These are phyloP conservation scores for Chamaetylas fuelleborni DNA, from an alignment of 2,113 vertebrate species.

Conservation along the genomic window DNA sequence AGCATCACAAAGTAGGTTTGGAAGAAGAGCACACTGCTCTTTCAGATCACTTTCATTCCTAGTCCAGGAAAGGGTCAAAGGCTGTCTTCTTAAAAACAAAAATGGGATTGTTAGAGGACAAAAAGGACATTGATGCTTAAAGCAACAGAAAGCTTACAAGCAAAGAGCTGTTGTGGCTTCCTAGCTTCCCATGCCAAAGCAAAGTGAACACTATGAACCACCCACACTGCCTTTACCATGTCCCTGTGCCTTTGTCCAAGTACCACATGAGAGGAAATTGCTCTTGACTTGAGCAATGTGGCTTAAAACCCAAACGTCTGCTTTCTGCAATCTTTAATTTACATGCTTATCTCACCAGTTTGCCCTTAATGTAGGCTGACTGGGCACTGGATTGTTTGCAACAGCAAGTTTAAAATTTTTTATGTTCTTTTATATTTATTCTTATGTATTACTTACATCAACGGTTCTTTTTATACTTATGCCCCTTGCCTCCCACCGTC, in stretches of 20 bases:
- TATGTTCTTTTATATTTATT: neutral
- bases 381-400: neutral
- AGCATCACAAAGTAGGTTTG: neutral
- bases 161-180: neutral
- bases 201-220: neutral
- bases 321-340: neutral
- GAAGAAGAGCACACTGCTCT: neutral
- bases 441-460: neutral
- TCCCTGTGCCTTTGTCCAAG: neutral
- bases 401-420: neutral
- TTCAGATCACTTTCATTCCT: neutral
- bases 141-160: neutral
- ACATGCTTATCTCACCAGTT: neutral
- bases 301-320: neutral
- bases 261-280: neutral
- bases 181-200: neutral
- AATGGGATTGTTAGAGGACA: conserved; percentile 4
- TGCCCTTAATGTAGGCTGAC: neutral
- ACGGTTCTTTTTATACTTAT: neutral
- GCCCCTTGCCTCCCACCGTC: neutral
- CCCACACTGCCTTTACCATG: neutral
- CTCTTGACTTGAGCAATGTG: neutral
- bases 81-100: neutral
- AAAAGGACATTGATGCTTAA: conserved; percentile 18
- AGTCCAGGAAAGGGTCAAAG: neutral